Conservation (phyloP, 1,140 invertebrate species). For the Scaptomyza montana region DNA sequence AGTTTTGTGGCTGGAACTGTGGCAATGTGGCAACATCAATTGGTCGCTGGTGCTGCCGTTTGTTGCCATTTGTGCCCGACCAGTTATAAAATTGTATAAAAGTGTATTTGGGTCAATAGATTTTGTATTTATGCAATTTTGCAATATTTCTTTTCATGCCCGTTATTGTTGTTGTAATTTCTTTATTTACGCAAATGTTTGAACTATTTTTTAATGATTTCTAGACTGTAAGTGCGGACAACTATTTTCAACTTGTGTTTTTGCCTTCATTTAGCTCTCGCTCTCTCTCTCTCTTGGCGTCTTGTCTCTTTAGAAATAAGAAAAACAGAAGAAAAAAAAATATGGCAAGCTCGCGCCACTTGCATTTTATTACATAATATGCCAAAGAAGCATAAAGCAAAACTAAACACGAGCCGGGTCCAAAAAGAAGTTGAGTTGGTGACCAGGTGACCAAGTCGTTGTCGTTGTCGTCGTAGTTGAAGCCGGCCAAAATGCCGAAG, state of each 20-base stretch:
- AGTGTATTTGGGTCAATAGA: slow-evolving; percentile 76
- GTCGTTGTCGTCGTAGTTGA: too few species aligned
- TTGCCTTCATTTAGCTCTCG: not conserved
- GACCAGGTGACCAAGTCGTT: slow-evolving; percentile 63
- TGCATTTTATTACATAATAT: slow-evolving; percentile 67
- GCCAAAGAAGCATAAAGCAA: slow-evolving; percentile 64
- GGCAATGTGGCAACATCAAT: slow-evolving; percentile 53
- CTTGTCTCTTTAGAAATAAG: slow-evolving; percentile 33
- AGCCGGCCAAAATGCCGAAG: slow-evolving; percentile 35
- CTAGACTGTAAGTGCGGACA: slow-evolving; percentile 46
- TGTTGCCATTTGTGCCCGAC: slow-evolving; percentile 70
- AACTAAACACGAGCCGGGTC: slow-evolving; percentile 20
- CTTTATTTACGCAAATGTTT: slow-evolving; percentile 77
- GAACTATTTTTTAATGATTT: slow-evolving; percentile 77
- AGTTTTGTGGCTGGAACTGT: slow-evolving; percentile 35
- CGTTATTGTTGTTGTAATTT: slow-evolving; percentile 39
- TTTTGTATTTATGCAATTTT: slow-evolving; percentile 70
- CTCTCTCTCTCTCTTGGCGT: not conserved
- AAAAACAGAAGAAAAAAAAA: not conserved
- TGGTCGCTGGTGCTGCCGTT: slow-evolving; percentile 2
- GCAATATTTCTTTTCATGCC: slow-evolving; percentile 53
- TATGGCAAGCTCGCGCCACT: slow-evolving; percentile 8
- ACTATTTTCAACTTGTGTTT: slow-evolving; percentile 3
- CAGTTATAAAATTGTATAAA: slow-evolving; percentile 75
- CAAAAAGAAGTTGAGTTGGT: slow-evolving; percentile 28